phyloP scores from a whole-genome alignment of 2,113 vertebrate species.

The Coracopsis vasa region DNA sequence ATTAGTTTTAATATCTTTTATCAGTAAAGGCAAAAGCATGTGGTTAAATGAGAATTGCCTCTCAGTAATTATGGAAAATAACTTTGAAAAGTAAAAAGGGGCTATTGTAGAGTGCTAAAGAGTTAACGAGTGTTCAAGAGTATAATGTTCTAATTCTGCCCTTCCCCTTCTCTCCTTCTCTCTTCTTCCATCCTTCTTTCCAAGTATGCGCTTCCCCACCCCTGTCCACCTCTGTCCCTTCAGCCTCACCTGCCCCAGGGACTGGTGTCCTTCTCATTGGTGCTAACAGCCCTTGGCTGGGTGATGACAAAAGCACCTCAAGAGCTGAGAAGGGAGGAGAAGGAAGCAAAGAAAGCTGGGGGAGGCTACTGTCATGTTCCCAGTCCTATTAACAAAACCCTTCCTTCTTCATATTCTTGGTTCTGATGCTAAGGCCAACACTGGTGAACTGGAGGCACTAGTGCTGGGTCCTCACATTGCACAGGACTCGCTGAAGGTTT shows the following conservation, averaged over 20 bases:
- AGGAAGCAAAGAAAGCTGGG: background rate
- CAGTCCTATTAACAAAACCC: background rate
- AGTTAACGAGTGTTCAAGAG: background rate
- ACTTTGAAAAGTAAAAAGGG: background rate
- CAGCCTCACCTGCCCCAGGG: background rate
- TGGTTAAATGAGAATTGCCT: background rate
- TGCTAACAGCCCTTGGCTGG: background rate
- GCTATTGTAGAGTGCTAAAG: background rate
- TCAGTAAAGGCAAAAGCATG: background rate
- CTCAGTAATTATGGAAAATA: background rate
- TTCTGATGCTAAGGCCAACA: background rate
- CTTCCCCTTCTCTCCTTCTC: background rate
- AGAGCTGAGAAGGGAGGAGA: background rate
- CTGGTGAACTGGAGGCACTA: background rate
- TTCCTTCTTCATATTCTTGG: background rate
- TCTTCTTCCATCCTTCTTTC: background rate
- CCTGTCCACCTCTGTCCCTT: background rate
- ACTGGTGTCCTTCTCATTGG: too few relatives aligned
- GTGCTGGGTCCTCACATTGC: background rate
- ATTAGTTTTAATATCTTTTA: background rate
- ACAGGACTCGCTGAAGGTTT: background rate
- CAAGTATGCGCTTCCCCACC: rapidly evolving
- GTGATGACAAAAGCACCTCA: background rate
- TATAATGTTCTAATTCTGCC: background rate
- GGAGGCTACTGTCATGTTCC: background rate